Evolutionary conservation across 2,797 vertebrate species (phyloP).

Genomic region (Phoxinus dragarum): DNA sequence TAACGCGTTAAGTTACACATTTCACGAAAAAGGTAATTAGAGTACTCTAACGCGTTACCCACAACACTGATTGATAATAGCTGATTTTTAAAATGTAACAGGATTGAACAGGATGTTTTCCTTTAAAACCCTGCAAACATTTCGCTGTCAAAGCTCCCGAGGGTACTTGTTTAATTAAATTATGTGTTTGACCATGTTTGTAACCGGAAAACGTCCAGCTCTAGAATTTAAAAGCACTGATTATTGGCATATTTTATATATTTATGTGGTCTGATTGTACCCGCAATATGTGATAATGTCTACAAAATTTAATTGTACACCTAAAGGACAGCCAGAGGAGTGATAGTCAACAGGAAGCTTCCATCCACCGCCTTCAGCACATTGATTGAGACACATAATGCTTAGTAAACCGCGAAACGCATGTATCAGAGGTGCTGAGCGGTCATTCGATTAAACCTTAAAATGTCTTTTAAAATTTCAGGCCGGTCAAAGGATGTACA

Average conservation of each 20-base stretch:
- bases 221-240: neutral
- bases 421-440: conserved; percentile 62
- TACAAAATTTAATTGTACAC: conserved; percentile 12
- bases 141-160: conserved; percentile 2
- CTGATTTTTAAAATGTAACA: neutral
- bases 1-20: no score
- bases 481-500: conserved; percentile 47
- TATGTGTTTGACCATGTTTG: conserved; percentile 8
- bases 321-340: conserved; percentile 37
- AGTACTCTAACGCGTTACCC: no score
- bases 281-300: conserved; percentile 20
- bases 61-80: neutral
- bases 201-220: neutral
- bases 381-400: conserved; percentile 56
- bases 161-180: conserved; percentile 6
- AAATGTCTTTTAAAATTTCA: conserved; percentile 61
- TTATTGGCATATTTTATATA: neutral
- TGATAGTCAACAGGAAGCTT: conserved; percentile 10
- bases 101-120: neutral
- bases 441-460: conserved; percentile 47
- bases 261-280: neutral
- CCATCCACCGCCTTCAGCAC: conserved; percentile 26
- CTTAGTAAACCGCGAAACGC: conserved; percentile 53
- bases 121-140: neutral
- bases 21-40: no score